A percentile compares a stretch with the other conserved stretches of the same genome.
phyloP scores from a whole-genome alignment of 53 echinoderm and acorn worm genomes.

The Glandiceps talaboti region DNA sequence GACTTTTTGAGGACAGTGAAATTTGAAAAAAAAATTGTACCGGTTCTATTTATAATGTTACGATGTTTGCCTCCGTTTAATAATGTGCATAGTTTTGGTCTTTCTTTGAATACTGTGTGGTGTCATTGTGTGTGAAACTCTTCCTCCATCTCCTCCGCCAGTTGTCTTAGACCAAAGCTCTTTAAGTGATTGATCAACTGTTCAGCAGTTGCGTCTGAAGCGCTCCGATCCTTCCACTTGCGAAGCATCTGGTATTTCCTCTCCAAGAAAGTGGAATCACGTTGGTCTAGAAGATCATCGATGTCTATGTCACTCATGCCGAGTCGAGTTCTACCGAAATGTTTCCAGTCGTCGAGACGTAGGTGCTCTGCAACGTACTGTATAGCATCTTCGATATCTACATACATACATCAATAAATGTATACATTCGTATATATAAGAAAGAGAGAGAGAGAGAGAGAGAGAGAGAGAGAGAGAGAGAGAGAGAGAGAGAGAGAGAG shows the following conservation, averaged over 20 bases:
- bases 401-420: too few relatives aligned
- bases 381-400: not conserved
- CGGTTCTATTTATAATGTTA: too few relatives aligned
- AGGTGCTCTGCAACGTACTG: not conserved
- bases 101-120: too few relatives aligned
- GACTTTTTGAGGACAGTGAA: too few relatives aligned
- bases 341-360: not conserved
- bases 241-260: not conserved
- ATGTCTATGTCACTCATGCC: not conserved
- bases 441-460: too few relatives aligned
- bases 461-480: too few relatives aligned
- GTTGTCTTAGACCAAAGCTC: not conserved
- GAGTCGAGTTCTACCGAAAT: not conserved
- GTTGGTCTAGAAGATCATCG: not conserved
- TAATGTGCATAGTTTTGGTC: too few relatives aligned
- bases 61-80: too few relatives aligned
- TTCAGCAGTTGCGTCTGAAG: not conserved
- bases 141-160: not conserved
- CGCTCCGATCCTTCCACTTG: not conserved
- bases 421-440: too few relatives aligned
- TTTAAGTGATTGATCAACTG: not conserved
- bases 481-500: too few relatives aligned
- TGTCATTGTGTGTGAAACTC: too few relatives aligned
- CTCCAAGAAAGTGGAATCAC: not conserved
- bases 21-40: too few relatives aligned